phyloP scores from a whole-genome alignment of 2,113 vertebrate genomes.

The Carassius gibelio region DNA sequence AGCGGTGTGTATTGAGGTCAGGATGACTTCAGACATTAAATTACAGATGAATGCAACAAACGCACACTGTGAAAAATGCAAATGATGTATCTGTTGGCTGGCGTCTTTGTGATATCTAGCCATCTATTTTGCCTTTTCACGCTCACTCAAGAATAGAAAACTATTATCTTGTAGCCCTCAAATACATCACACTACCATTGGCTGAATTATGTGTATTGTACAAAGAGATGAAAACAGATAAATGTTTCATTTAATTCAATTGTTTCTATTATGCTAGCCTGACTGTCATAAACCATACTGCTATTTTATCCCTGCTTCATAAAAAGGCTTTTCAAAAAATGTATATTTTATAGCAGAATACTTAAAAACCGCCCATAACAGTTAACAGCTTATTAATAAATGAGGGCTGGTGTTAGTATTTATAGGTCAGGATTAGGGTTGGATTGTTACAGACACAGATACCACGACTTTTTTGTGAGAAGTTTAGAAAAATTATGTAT shows the following conservation, averaged over 20 bases:
- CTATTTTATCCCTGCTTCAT: background rate
- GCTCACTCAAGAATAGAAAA: background rate
- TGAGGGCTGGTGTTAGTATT: background rate
- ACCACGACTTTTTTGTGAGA: too few species aligned
- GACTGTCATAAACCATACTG: background rate
- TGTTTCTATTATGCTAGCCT: background rate
- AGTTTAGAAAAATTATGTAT: too few species aligned
- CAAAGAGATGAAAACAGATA: background rate
- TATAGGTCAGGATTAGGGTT: background rate
- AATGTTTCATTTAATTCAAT: background rate
- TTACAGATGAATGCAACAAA: background rate
- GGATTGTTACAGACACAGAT: background rate
- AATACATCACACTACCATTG: background rate
- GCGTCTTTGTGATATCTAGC: background rate
- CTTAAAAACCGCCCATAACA: background rate
- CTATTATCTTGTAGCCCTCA: background rate
- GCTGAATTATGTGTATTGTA: background rate
- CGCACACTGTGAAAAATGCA: background rate
- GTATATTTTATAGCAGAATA: background rate
- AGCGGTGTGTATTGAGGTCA: slow-evolving; percentile 2
- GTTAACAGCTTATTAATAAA: background rate
- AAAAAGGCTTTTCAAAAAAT: background rate
- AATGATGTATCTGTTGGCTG: background rate
- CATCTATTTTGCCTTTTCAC: background rate
- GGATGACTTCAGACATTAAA: slow-evolving; percentile 16